Base-by-base conservation (phyloP, 2,888 invertebrate species). In the Campoletis raptor region DNA sequence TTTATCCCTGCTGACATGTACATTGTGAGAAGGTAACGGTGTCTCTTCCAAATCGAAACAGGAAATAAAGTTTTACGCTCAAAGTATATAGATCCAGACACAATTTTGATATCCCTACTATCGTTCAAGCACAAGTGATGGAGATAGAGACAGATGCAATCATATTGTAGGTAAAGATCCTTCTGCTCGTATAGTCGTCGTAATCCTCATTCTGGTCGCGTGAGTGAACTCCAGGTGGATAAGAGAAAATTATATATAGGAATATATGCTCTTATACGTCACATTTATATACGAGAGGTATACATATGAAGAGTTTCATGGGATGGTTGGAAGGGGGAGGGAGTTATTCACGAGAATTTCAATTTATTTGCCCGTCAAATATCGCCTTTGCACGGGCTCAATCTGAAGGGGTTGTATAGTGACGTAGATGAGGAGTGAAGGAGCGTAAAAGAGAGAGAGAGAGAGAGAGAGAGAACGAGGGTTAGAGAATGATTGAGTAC, bases 351-450 rank as follows among this genome's bases (percentile, higher is more conserved):
- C 66, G 83, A 69, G 83, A 72, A 85, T 87, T 87, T 87, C 85
- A 87, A 87, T 87, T 86, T 83, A 87, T 87, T 87, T 78, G 73
- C 83, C 85, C 79, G 85, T 86, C 87, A 83, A 87, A 87, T 86
- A 85, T 87, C 83, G 64, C 74, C 81, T 61, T 73, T 72, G 74
- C 77, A 57, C 76, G 54, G 77, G 54, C 76, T 83, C 83, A 72
- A 86, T 81, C 66, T 73, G 54, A 48, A 54, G 64, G 80, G 45
- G 40, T 42, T 82, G 66, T 57, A 21, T 61, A 69, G 72, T 82
- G 82, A 82, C 82, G 82, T 61, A 52, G 79, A 79, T 82, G 73
- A 81, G 81, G 80, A 81, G 70, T 61, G 77, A 81, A 73, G 70
- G 66, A 79, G 72, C 52, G 64, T 72, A 21, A 77, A 66, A 54